These are phyloP conservation scores for Odontophorus gujanensis DNA, from an alignment of 2,113 vertebrate species.

Conservation along the genomic window DNA sequence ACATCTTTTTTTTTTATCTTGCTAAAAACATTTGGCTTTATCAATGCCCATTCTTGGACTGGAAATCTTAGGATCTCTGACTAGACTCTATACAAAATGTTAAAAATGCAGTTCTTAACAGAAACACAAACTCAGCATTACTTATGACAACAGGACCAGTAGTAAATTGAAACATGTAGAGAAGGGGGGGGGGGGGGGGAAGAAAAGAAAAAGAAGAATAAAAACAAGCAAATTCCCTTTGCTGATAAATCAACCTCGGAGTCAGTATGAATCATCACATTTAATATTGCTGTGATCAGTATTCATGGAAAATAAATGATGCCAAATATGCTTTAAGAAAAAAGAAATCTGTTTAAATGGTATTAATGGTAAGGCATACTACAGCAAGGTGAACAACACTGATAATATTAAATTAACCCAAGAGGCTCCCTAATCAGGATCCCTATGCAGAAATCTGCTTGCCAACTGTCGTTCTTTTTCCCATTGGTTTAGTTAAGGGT, in stretches of 20 bases:
- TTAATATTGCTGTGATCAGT: conserved; percentile 75
- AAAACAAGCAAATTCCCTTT: neutral
- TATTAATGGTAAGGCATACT: conserved; percentile 78
- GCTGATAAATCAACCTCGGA: conserved; percentile 68
- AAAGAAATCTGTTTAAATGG: conserved; percentile 79
- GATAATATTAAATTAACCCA: conserved; percentile 88
- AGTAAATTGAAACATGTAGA: conserved; percentile 56
- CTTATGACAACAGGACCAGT: neutral
- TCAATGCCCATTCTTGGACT: neutral
- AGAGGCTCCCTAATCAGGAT: conserved; percentile 82
- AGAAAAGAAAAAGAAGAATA: neutral
- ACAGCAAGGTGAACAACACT: conserved; percentile 83
- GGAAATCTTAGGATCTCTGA: neutral
- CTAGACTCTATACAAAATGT: conserved; percentile 8
- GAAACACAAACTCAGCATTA: conserved; percentile 44
- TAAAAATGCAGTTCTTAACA: neutral
- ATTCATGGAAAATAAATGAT: conserved; percentile 77
- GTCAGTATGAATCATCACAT: conserved; percentile 72
- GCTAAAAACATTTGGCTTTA: neutral
- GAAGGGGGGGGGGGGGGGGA: neutral
- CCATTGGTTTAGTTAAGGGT: conserved; percentile 88
- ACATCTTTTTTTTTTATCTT: neutral
- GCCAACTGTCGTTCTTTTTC: conserved; percentile 85
- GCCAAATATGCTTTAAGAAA: conserved; percentile 78
- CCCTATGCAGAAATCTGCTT: conserved; percentile 83